Evolutionary conservation across 2,797 vertebrate species (phyloP).

Genomic region (Coregonus suidteri): DNA sequence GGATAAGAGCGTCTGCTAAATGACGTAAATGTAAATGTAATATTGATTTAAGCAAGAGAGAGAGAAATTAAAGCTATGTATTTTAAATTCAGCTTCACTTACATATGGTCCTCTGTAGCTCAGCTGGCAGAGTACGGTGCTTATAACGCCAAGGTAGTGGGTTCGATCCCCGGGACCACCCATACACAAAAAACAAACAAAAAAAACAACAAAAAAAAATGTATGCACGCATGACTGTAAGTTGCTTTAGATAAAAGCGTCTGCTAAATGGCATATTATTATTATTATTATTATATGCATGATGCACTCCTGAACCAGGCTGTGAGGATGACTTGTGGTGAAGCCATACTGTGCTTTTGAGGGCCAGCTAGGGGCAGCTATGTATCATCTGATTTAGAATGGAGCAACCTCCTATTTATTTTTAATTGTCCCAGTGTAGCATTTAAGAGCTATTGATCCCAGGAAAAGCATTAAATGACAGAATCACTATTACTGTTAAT

Average conservation of each 20-base stretch:
- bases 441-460: constrained; percentile 99
- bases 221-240: too few species aligned
- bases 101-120: constrained; percentile 50
- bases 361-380: constrained; percentile 79
- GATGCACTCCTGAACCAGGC: constrained; percentile 74
- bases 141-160: too few species aligned
- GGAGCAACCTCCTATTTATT: constrained; percentile 91
- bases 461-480: constrained; percentile 95
- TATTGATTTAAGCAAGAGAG: constrained; percentile 46
- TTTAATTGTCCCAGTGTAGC: constrained; percentile 99
- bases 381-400: constrained; percentile 85
- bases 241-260: too few species aligned
- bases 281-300: constrained; percentile 51
- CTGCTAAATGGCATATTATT: too few species aligned
- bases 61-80: constrained; percentile 45
- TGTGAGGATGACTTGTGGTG: constrained; percentile 76
- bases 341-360: constrained; percentile 85
- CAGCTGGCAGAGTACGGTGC: too few species aligned
- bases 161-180: too few species aligned
- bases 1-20: too few species aligned
- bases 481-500: constrained; percentile 99
- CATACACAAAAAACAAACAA: too few species aligned
- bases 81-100: constrained; percentile 74
- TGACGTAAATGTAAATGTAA: too few species aligned
- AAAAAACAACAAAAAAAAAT: too few species aligned